phyloP scores from a whole-genome alignment of 2,888 invertebrate species.

The Corbicula japonica region DNA sequence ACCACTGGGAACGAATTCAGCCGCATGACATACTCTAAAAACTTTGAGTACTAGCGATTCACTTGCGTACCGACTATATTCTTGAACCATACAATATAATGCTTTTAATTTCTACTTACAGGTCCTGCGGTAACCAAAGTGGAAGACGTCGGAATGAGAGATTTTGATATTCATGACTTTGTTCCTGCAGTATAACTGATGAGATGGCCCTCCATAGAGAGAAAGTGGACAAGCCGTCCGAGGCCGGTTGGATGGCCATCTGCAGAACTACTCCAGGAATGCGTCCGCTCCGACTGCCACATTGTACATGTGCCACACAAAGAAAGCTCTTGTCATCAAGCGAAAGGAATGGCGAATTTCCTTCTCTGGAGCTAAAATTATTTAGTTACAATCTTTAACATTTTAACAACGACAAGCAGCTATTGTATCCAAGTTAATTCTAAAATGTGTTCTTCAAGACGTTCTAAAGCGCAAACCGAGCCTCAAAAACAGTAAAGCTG shows the following conservation, averaged over 20 bases:
- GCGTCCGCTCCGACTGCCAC: neutral
- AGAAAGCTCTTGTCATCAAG: neutral
- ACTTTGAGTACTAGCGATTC: neutral
- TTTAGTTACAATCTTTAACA: neutral
- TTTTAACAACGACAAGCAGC: neutral
- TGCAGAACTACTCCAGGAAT: neutral
- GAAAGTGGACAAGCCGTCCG: neutral
- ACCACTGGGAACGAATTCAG: no score
- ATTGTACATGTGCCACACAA: neutral
- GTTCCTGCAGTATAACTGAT: slow-evolving; percentile 2
- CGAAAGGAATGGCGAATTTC: neutral
- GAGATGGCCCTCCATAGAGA: neutral
- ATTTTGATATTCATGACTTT: slow-evolving; percentile 3
- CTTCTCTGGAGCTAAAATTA: neutral
- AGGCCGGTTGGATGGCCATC: neutral
- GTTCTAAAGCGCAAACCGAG: neutral
- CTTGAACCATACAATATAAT: neutral
- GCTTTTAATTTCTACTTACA: neutral
- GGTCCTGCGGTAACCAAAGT: slow-evolving; percentile 3
- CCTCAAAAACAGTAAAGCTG: neutral
- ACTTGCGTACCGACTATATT: neutral
- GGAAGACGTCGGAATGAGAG: neutral
- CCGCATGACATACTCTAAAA: no score
- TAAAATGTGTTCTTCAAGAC: neutral
- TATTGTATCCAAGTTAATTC: neutral